phyloP scores from a whole-genome alignment of 1,140 invertebrate species.

The Drosophila nebulosa region DNA sequence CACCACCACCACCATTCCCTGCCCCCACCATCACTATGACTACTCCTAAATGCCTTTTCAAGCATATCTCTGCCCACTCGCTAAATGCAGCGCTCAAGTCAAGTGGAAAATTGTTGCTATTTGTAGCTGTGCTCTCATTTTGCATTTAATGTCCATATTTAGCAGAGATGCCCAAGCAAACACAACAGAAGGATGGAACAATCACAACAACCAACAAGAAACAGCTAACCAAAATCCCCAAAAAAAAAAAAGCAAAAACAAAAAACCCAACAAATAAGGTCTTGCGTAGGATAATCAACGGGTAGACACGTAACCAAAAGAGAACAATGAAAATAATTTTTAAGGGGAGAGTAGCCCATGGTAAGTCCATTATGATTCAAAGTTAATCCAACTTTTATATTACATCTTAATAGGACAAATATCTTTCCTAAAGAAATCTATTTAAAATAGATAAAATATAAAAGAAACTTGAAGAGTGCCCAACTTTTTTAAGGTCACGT shows the following conservation, averaged over 20 bases:
- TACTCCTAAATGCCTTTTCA: constrained; percentile 46
- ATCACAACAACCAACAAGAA: constrained; percentile 28
- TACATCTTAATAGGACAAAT: too few species aligned
- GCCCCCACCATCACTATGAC: background rate
- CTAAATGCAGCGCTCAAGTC: constrained; percentile 61
- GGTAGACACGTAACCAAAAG: background rate
- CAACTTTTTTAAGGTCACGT: too few species aligned
- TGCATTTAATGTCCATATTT: constrained; percentile 75
- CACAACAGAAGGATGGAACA: constrained; percentile 38
- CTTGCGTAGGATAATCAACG: background rate
- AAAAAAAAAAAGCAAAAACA: constrained; percentile 21
- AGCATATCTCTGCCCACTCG: constrained; percentile 52
- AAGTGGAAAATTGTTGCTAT: constrained; percentile 78
- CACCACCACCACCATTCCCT: background rate
- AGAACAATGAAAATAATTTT: background rate
- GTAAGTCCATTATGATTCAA: too few species aligned
- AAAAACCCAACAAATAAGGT: background rate
- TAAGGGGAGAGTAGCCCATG: background rate
- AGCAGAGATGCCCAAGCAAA: constrained; percentile 41
- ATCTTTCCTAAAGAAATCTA: too few species aligned
- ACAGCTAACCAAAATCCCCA: too few species aligned
- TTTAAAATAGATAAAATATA: too few species aligned
- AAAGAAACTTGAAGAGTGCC: too few species aligned
- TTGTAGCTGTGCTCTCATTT: constrained; percentile 69
- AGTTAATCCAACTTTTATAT: too few species aligned